phyloP scores from a whole-genome alignment of 2,888 invertebrate species.

The Standfussiana lucernea region DNA sequence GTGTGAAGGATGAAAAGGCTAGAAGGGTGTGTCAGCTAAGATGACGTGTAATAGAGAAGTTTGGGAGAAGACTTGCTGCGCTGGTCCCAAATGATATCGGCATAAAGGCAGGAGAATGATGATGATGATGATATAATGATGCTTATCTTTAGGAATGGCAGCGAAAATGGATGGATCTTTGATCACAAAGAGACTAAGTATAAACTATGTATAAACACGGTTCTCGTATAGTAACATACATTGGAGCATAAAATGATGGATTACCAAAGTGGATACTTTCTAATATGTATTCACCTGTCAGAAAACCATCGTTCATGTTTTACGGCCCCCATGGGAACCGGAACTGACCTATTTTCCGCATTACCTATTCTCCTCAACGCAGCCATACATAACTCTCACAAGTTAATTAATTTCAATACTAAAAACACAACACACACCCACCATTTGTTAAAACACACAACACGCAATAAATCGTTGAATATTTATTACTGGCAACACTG shows the following conservation, averaged over 20 bases:
- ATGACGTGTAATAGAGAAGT: background rate
- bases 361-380: constrained; percentile 3
- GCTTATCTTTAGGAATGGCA: background rate
- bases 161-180: background rate
- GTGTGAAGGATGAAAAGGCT: background rate
- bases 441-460: constrained; percentile 62
- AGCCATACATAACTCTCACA: constrained; percentile 33
- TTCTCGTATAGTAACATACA: background rate
- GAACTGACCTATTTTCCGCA: constrained; percentile 47
- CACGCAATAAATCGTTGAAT: constrained; percentile 66
- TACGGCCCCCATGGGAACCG: constrained; percentile 43
- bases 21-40: background rate
- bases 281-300: constrained; percentile 36
- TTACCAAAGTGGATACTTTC: background rate
- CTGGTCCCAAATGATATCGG: background rate
- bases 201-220: background rate
- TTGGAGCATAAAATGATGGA: constrained; percentile 33
- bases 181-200: background rate
- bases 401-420: constrained; percentile 58
- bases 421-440: constrained; percentile 50
- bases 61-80: background rate
- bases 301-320: constrained; percentile 21
- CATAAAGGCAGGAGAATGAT: background rate
- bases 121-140: background rate
- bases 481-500: constrained; percentile 70